Base-by-base conservation (phyloP, 2,113 vertebrate genomes). In the Toxotes jaculatrix region DNA sequence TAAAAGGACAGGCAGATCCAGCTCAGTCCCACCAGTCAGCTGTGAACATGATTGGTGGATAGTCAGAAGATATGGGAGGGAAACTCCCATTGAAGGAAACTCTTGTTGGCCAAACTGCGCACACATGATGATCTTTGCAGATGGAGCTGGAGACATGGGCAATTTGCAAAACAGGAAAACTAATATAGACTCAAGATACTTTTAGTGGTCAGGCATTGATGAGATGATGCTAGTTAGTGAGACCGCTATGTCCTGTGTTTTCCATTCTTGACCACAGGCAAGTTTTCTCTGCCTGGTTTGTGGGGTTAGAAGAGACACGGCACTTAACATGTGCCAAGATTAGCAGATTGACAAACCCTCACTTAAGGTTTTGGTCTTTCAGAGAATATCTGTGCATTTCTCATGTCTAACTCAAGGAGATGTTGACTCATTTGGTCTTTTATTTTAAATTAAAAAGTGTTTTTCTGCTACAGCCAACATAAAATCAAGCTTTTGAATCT, bases 101-200 rank as follows among this genome's bases (percentile, higher is more conserved):
- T 83, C 61, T 81, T 74, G 62, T 76, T 89, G 84, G 81, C 87
- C 71, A 79, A 73, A 84, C 38, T 84, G 77, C 60, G 82, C 61
- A 80, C 42, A 31, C 74, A 59, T 90, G 82, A 92, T 91, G 91
- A 78, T 73, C 88, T 93, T 90, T 77, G 84, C 92, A 94, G 89
- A 92, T 88, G 87, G 83, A 80, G 67, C 64, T 85, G 79, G 81
- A 89, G 88, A 90, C 88, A 91, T 75, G 89, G 87, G 81, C 80
- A 82, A 91, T 91, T 93, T 92, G 74, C 77, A 91, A 92, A 92
- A 91, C 83, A 91, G 91, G 90, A 92, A 94, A 91, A 87, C 88
- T 89, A 94, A 93, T 90, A 89, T 87, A 86, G 88, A 86, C 84
- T 89, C 73, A 66, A 74, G 81, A 88, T 88, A 74, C 75, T 87